phyloP scores from a whole-genome alignment of 2,113 vertebrate species.

The Platysteira castanea region DNA sequence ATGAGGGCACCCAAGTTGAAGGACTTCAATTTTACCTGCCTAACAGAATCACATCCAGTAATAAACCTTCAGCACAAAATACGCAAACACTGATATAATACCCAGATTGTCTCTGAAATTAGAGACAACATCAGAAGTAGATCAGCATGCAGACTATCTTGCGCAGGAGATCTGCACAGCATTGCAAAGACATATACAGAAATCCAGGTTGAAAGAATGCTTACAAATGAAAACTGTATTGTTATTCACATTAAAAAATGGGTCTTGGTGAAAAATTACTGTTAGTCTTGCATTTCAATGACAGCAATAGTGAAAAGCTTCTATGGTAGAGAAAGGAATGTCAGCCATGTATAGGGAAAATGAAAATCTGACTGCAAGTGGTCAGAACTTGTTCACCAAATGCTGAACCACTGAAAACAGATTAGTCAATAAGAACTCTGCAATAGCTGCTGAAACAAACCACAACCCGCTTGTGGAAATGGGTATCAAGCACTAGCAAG shows the following conservation, averaged over 20 bases:
- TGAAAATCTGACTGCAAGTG: background rate
- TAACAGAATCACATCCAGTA: background rate
- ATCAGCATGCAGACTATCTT: background rate
- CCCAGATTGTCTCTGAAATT: background rate
- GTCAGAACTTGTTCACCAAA: constrained; percentile 1
- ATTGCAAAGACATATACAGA: background rate
- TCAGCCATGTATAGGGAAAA: background rate
- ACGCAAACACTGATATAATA: background rate
- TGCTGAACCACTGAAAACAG: background rate
- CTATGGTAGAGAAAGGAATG: background rate
- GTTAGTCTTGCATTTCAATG: background rate
- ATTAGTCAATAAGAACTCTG: background rate
- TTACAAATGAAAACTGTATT: background rate
- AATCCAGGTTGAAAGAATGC: background rate
- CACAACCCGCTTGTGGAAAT: background rate
- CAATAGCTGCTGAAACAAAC: background rate
- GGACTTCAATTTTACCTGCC: background rate
- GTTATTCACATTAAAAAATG: background rate
- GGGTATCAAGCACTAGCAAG: background rate
- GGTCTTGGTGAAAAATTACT: background rate
- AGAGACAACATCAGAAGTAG: background rate
- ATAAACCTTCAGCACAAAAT: background rate
- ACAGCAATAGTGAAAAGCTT: background rate
- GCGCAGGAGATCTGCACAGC: background rate
- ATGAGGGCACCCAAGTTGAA: background rate